Conservation (phyloP, 2,797 vertebrate genomes). For the Pangasius djambal region DNA sequence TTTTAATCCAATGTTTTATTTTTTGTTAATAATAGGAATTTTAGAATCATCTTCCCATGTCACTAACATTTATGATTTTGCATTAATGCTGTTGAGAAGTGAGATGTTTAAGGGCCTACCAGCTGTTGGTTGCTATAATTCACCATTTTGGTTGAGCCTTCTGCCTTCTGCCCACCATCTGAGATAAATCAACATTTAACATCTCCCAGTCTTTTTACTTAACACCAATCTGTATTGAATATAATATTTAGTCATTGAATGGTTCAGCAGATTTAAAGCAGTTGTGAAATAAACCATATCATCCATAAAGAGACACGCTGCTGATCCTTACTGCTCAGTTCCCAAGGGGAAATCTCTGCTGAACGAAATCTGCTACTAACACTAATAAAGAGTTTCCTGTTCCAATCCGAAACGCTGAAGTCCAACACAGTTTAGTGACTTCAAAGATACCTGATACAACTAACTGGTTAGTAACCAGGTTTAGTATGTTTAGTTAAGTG, state of each 20-base stretch:
- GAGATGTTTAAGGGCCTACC: neutral
- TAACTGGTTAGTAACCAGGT: neutral
- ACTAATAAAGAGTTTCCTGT: neutral
- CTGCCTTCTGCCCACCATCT: neutral
- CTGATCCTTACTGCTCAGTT: neutral
- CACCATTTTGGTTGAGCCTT: neutral
- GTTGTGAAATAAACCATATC: neutral
- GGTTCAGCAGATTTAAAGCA: neutral
- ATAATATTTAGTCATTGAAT: neutral
- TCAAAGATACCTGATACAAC: neutral
- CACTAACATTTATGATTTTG: neutral
- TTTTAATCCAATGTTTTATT: neutral
- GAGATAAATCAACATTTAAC: neutral
- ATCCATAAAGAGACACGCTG: neutral
- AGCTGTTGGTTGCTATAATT: neutral
- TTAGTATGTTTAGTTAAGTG: neutral
- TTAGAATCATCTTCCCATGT: neutral
- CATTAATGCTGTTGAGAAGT: neutral
- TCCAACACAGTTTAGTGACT: neutral
- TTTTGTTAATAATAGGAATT: neutral
- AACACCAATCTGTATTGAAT: neutral
- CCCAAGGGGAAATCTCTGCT: neutral
- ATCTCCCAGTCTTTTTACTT: neutral
- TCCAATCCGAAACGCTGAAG: neutral
- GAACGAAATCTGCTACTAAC: neutral